Evolutionary conservation across 2,113 vertebrate species (phyloP).

Genomic region (Cavia porcellus): DNA sequence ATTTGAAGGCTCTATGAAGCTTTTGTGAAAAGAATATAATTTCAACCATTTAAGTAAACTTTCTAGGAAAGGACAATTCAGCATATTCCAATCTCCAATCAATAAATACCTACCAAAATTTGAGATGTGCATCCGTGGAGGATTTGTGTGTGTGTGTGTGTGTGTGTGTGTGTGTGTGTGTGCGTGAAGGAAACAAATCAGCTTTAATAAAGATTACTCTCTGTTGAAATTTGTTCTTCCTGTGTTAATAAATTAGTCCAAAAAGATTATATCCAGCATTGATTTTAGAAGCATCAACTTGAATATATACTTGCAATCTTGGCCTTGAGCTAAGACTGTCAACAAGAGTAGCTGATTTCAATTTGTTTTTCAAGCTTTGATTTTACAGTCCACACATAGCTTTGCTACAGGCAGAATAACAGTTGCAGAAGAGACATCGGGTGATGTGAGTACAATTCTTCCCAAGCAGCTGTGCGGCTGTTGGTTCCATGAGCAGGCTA

Average conservation of each 20-base stretch:
- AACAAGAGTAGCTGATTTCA: constrained; percentile 57
- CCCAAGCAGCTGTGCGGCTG: background rate
- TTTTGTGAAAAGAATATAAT: constrained; percentile 28
- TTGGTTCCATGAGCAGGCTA: background rate
- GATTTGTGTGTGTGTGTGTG: background rate
- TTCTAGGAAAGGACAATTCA: background rate
- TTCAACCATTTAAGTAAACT: constrained; percentile 43
- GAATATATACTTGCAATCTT: background rate
- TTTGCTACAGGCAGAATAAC: constrained; percentile 73
- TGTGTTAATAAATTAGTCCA: constrained; percentile 38
- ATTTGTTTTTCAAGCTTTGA: constrained; percentile 69
- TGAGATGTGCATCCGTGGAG: background rate
- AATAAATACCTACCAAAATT: constrained; percentile 44
- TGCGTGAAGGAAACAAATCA: constrained; percentile 50
- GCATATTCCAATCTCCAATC: background rate
- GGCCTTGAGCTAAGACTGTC: constrained; percentile 65
- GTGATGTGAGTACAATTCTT: background rate
- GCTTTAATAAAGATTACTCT: background rate
- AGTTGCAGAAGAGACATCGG: constrained; percentile 39
- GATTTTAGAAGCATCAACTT: constrained; percentile 39
- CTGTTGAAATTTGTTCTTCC: background rate
- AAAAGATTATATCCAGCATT: background rate
- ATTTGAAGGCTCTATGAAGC: constrained; percentile 9
- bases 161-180: background rate
- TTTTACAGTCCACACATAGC: constrained; percentile 69